Conservation (phyloP, 2,797 vertebrate species). For the Labroides dimidiatus region DNA sequence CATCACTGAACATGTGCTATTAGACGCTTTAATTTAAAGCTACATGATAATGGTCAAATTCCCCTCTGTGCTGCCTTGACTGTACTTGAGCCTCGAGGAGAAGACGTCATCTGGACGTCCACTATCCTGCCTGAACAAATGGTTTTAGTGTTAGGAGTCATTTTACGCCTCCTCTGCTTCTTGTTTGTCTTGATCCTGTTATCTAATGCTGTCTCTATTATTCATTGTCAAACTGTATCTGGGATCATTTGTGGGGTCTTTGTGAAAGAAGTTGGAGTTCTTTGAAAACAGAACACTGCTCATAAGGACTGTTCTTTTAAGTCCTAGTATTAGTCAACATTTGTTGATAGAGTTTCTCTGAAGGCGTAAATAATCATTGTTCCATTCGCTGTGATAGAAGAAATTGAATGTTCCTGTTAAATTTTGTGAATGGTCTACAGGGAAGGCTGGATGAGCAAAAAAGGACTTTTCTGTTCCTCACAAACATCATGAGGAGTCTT, state of each 20-base stretch:
- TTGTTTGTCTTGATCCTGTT: conserved; percentile 14
- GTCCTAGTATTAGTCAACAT: not conserved
- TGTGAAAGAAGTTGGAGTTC: not conserved
- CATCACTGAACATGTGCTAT: conserved; percentile 40
- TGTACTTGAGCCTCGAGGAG: conserved; percentile 1
- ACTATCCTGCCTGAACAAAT: not conserved
- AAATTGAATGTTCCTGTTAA: not conserved
- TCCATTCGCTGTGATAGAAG: not conserved
- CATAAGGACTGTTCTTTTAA: not conserved
- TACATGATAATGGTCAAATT: not conserved
- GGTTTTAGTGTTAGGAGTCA: conserved; percentile 1
- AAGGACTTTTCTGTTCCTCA: too few species aligned
- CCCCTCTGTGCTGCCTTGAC: conserved; percentile 30
- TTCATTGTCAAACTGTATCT: not conserved
- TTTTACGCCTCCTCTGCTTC: conserved; percentile 22
- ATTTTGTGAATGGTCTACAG: too few species aligned
- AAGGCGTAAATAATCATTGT: conserved; percentile 16
- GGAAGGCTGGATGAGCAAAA: too few species aligned
- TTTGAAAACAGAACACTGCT: not conserved
- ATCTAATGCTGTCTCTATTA: not conserved
- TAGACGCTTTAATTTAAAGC: conserved; percentile 13
- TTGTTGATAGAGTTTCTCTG: conserved; percentile 16
- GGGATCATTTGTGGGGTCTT: conserved; percentile 5
- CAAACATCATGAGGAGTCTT: too few species aligned
- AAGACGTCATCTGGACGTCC: not conserved